phyloP scores from a whole-genome alignment of 2,797 vertebrate genomes.

The Clarias laeviceps region DNA sequence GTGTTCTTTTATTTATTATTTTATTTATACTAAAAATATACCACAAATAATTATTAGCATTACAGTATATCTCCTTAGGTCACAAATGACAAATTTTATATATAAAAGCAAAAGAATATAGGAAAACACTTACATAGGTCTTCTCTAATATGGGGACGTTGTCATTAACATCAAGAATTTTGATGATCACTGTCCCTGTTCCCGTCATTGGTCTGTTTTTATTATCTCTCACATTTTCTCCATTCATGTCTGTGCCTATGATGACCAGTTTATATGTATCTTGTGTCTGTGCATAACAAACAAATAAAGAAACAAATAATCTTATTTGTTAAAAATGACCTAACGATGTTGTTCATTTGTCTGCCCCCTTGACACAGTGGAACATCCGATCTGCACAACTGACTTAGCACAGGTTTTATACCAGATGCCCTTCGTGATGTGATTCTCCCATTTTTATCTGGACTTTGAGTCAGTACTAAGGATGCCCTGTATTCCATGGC shows the following conservation, averaged over 20 bases:
- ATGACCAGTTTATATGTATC: slow-evolving; percentile 80
- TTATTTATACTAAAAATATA: not conserved
- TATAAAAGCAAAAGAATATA: not conserved
- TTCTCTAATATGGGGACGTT: slow-evolving; percentile 83
- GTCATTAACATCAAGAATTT: slow-evolving; percentile 90
- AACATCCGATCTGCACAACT: too few species aligned
- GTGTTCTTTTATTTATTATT: not conserved
- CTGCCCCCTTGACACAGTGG: too few species aligned
- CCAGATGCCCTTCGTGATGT: too few species aligned
- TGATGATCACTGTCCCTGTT: slow-evolving; percentile 75
- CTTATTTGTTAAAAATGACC: not conserved
- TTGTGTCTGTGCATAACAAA: slow-evolving; percentile 60
- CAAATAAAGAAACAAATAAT: not conserved
- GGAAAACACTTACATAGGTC: slow-evolving; percentile 58
- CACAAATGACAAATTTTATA: not conserved
- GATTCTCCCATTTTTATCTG: too few species aligned
- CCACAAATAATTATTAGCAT: not conserved
- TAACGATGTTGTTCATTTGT: too few species aligned
- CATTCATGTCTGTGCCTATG: slow-evolving; percentile 76
- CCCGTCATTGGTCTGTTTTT: slow-evolving; percentile 20
- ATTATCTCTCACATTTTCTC: not conserved
- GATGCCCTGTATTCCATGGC: too few species aligned
- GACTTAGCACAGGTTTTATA: too few species aligned
- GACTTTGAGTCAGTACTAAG: too few species aligned
- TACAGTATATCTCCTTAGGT: not conserved